These are phyloP conservation scores for Diglossa cyanea DNA, from an alignment of 2,797 vertebrate species.

Conservation along the genomic window DNA sequence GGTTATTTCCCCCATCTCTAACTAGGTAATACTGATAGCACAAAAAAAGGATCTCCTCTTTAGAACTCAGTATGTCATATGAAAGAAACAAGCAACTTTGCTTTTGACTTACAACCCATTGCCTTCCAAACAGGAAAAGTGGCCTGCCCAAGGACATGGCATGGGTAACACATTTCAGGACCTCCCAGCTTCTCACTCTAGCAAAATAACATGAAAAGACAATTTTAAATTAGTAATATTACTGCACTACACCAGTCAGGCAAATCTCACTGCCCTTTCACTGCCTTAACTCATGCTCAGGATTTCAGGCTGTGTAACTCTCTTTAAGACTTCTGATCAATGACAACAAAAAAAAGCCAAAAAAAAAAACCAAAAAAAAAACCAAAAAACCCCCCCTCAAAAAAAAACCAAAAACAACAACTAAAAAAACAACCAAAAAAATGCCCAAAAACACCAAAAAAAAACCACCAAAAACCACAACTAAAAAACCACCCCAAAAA, in stretches of 20 bases:
- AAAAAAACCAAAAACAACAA: no score
- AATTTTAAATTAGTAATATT: neutral
- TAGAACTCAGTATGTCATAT: neutral
- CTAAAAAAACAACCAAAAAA: no score
- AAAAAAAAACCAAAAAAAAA: no score
- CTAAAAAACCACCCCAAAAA: no score
- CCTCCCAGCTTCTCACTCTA: neutral
- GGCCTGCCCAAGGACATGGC: neutral
- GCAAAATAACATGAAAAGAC: neutral
- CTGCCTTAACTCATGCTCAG: neutral
- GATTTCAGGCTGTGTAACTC: neutral
- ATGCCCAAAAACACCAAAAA: no score
- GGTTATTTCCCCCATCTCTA: slow-evolving; percentile 19
- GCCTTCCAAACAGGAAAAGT: neutral
- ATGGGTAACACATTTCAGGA: neutral
- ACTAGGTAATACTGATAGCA: slow-evolving; percentile 6
- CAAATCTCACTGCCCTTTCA: neutral
- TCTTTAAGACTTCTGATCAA: neutral
- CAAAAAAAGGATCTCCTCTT: neutral
- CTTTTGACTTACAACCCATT: neutral
- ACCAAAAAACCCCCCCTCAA: no score
- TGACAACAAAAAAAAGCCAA: neutral
- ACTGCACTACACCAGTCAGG: neutral
- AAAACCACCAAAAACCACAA: no score
- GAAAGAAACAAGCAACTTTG: neutral